Percentiles rank a stretch among this genome's conserved stretches.
Conservation (phyloP, 1,140 invertebrate species). For the Cyclargus thomasi region DNA sequence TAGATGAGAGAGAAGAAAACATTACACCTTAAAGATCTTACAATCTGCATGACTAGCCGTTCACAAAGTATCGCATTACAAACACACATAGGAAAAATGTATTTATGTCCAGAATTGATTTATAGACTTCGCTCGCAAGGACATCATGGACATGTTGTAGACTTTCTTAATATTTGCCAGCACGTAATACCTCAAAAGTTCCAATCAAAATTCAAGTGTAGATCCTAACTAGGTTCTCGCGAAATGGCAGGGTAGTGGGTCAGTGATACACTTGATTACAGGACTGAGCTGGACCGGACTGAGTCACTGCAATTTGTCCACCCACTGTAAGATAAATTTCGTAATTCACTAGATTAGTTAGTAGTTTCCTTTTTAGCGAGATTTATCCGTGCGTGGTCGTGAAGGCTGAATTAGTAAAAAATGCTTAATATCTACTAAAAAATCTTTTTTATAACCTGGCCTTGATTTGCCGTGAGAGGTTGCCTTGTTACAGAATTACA, state of each 20-base stretch:
- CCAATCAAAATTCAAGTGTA: neutral
- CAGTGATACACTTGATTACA: constrained; percentile 33
- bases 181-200: neutral
- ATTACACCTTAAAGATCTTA: too few species aligned
- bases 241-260: constrained; percentile 21
- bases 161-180: too few species aligned
- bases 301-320: constrained; percentile 41
- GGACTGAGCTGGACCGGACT: constrained; percentile 33
- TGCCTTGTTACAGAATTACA: too few species aligned
- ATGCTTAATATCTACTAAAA: neutral
- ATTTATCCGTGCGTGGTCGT: constrained; percentile 17
- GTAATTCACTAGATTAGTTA: constrained; percentile 40
- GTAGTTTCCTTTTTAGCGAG: constrained; percentile 38
- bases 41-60: too few species aligned
- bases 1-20: too few species aligned
- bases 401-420: constrained; percentile 11
- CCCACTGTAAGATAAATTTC: constrained; percentile 36
- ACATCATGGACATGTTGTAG: too few species aligned
- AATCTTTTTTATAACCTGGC: neutral
- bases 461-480: neutral
- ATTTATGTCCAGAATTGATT: too few species aligned
- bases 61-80: too few species aligned
- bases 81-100: too few species aligned
- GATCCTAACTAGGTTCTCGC: neutral
- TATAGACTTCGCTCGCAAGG: too few species aligned